A percentile compares a stretch with the other conserved stretches of the same genome.
These are phyloP conservation scores for Charadrius vociferus DNA, from an alignment of 2,113 vertebrate species.

Conservation along the genomic window DNA sequence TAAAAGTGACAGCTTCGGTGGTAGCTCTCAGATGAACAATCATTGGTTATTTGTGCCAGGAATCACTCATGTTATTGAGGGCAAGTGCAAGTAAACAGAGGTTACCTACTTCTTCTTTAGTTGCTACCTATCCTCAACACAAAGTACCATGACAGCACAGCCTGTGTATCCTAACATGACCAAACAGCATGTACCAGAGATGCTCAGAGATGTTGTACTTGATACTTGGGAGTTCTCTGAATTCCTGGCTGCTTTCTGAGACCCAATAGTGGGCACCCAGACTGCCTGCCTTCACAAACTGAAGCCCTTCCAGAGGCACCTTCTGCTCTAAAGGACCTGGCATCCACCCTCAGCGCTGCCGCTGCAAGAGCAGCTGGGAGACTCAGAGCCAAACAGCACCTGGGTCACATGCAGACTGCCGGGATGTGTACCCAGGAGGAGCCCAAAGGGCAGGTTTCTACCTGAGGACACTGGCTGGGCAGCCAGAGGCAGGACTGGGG, in stretches of 20 bases:
- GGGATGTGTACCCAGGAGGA: background rate
- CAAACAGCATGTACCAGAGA: background rate
- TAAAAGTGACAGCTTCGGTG: background rate
- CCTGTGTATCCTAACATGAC: background rate
- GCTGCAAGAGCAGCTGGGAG: background rate
- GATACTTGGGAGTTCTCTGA: background rate
- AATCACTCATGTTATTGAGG: slow-evolving; percentile 21
- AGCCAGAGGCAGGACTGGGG: background rate
- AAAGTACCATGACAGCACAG: background rate
- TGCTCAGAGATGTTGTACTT: background rate
- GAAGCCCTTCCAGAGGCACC: background rate
- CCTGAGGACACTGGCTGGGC: background rate
- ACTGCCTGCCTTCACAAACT: background rate
- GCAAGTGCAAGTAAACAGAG: slow-evolving; percentile 35
- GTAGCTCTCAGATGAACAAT: slow-evolving; percentile 17
- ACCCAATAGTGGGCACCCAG: background rate
- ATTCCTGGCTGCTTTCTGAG: background rate
- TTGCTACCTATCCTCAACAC: background rate
- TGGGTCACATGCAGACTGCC: background rate
- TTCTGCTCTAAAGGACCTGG: background rate
- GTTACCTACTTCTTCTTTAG: background rate
- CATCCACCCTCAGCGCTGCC: rapidly evolving
- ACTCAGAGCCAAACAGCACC: background rate
- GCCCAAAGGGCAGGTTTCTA: background rate
- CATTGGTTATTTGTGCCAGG: slow-evolving; percentile 6